Percentiles rank a stretch among this genome's conserved stretches.
Evolutionary conservation across 2,797 vertebrate species (phyloP).

Genomic region (Todus mexicanus): DNA sequence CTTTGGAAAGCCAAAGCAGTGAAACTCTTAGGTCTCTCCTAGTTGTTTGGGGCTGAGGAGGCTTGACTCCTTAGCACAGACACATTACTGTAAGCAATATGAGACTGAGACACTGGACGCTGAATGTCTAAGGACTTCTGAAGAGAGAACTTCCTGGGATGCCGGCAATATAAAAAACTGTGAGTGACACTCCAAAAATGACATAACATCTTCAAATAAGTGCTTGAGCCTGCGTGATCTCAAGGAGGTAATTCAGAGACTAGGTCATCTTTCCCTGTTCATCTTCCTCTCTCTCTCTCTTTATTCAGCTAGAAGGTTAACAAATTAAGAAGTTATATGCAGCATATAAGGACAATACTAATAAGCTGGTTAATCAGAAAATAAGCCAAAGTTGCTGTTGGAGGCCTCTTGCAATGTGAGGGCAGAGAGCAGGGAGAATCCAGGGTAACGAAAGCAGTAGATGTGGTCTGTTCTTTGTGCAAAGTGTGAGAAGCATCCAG

Average conservation of each 20-base stretch:
- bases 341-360: background rate
- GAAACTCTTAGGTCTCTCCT: background rate
- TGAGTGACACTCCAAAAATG: background rate
- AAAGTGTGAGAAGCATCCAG: background rate
- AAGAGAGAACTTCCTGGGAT: background rate
- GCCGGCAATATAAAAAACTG: background rate
- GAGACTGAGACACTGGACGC: background rate
- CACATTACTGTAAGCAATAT: background rate
- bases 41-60: background rate
- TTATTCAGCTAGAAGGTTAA: background rate
- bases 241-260: background rate
- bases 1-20: background rate
- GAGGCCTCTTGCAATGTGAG: background rate
- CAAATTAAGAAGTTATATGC: background rate
- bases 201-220: background rate
- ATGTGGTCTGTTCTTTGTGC: background rate
- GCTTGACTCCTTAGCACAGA: background rate
- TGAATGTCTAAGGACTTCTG: background rate
- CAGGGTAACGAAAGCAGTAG: background rate
- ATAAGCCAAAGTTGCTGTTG: background rate
- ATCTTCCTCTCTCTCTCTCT: background rate
- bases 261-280: background rate
- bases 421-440: background rate
- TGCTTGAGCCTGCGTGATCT: background rate
- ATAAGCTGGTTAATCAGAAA: background rate